Base-by-base conservation (phyloP, 1,140 invertebrate genomes). In the Macrotrachela quadricornifera region DNA sequence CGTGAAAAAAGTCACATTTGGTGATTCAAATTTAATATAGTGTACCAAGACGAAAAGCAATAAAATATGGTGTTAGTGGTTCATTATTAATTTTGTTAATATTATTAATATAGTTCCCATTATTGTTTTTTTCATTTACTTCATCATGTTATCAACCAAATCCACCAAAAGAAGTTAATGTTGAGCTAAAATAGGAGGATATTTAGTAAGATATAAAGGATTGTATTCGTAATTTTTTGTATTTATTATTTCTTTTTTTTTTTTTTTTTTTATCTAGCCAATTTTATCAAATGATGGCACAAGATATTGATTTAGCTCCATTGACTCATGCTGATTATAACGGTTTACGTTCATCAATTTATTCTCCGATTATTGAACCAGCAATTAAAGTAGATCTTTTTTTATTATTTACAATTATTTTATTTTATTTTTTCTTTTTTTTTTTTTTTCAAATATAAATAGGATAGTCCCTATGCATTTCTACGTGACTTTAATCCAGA, bases 71-170 rank as follows among this genome's bases (percentile, higher is more conserved):
- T 12, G 77, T 91, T 59, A 92, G 92, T 17, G 86, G 91, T 14
- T 77, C 79, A 12, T 76, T 84, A 12, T 75, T 97, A 0, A 75
- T 87, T 1, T 64, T 83, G 18, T 84, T 95, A 60, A 85, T 95
- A 54, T 81, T 83, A 15, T 80, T 95, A 37, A 91, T 99, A 57
- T 97, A 90, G 88, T 92, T 92, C 71, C 92, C 92, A 0, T 68
- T 97, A 3, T 79, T 95, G 1, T 76, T 95, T 21, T 97, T 96
- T 68, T 88, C 92, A 0, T 76, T 99, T 46, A 85, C 88, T 10
- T 85, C 86, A 60, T 82, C 85, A 21, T 54, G 41, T 36, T 92
- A 90, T 11, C 71, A 79, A 56, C 77, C 83, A 0, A 91, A 91
- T 68, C 73, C 80, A 3, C 90, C 91, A 0, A 78, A 77, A 40